Evolutionary conservation across 1,140 invertebrate species (phyloP).

Genomic region (Bombus pyrosoma): DNA sequence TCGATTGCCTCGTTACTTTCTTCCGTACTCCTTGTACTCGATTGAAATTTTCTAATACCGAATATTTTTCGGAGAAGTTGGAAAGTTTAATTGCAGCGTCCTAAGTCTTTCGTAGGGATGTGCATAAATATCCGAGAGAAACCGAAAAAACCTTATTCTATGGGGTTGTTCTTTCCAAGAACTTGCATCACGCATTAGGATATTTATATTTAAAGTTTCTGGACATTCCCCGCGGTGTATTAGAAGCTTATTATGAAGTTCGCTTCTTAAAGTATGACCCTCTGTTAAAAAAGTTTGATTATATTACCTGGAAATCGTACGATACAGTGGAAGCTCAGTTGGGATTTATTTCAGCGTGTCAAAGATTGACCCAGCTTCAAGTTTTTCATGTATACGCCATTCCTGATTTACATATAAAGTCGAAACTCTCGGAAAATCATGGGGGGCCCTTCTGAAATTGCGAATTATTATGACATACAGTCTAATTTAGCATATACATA

Average conservation of each 20-base stretch:
- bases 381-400: not conserved
- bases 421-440: not conserved
- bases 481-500: not conserved
- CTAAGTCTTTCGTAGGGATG: too few species aligned
- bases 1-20: not conserved
- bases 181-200: not conserved
- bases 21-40: not conserved
- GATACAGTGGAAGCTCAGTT: not conserved
- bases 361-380: not conserved
- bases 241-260: constrained; percentile 24
- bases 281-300: constrained; percentile 41
- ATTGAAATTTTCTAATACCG: constrained; percentile 27
- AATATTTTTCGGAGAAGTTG: not conserved
- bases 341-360: constrained; percentile 12
- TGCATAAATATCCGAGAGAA: not conserved
- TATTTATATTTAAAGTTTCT: constrained; percentile 22
- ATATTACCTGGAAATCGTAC: constrained; percentile 20
- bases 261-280: not conserved
- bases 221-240: not conserved
- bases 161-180: not conserved
- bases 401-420: constrained; percentile 24
- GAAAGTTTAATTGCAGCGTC: constrained; percentile 33
- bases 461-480: not conserved
- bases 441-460: not conserved
- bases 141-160: not conserved